phyloP scores from a whole-genome alignment of 2,113 vertebrate species.

The Poeciliopsis turrubarensis region DNA sequence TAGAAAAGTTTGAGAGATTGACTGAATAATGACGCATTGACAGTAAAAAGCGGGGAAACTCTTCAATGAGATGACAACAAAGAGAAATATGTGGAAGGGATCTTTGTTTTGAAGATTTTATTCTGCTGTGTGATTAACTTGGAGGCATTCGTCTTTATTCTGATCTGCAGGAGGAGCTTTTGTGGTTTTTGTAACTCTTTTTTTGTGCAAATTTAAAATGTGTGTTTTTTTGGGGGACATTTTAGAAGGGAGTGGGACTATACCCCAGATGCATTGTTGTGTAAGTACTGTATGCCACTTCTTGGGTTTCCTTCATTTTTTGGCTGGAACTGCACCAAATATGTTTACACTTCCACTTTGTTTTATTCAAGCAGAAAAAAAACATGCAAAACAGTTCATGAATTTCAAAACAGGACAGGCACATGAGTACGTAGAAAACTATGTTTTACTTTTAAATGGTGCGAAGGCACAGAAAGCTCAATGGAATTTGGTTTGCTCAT shows the following conservation, averaged over 20 bases:
- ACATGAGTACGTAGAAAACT: conserved; percentile 8
- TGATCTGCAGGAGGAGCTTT: conserved; percentile 32
- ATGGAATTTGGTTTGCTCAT: neutral
- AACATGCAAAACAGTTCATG: conserved; percentile 33
- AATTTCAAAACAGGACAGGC: conserved; percentile 32
- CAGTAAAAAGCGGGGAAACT: conserved; percentile 3
- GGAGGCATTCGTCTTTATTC: conserved; percentile 9
- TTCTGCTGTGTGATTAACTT: conserved; percentile 8
- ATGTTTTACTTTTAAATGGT: conserved; percentile 25
- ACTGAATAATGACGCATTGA: neutral
- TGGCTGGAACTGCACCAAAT: conserved; percentile 22
- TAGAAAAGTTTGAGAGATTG: conserved; percentile 15
- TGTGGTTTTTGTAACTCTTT: conserved; percentile 19
- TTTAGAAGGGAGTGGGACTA: neutral
- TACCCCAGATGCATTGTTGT: conserved; percentile 27
- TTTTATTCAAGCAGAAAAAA: conserved; percentile 4
- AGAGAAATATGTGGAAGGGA: conserved; percentile 12
- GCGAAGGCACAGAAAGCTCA: conserved; percentile 8
- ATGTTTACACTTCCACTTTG: conserved; percentile 11
- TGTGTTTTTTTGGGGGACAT: neutral
- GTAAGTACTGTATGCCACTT: conserved; percentile 5
- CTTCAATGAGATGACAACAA: conserved; percentile 12
- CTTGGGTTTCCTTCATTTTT: conserved; percentile 29
- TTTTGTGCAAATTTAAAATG: neutral
- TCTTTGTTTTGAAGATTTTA: conserved; percentile 12